Evolutionary conservation across 2,888 invertebrate species (phyloP), one percentile per base, ranked within the genome.

Genomic region (Thymelicus lineola): DNA sequence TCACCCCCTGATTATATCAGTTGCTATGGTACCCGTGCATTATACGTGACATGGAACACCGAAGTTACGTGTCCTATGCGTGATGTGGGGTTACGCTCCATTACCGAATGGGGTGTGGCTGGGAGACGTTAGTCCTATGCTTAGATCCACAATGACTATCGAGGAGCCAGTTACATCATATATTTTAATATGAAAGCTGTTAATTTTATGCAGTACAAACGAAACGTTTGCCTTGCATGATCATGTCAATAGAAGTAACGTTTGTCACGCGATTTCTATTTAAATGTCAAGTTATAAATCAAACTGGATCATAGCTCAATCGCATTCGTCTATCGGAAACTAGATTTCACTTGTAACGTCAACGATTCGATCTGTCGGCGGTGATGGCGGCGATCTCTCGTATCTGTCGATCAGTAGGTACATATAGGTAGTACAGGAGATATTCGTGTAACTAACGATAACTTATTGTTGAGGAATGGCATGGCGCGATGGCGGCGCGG

Each of bases 251-350:
- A 55, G 55, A 55, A 14, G 48, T 50, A 17, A 7, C 55, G 28
- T 28, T 28, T 14, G 55, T 55, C 55, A 55, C 55, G 55, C 28
- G 55, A 55, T 55, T 55, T 55, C 20, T 55, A 55, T 55, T 28
- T 28, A 55, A 28, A 55, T 20, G 28, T 14, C 28, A 55, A 14
- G 28, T 28, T 14, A 28, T 28, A 55, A 55, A 55, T 55, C 55
- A 55, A 55, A 14, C 14, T 28, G 6, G 28, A 28, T 55, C 55
- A 28, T 28, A 55, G 55, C 55, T 20, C 14, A 55, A 14, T 55
- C 28, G 12, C 55, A 28, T n/a, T 55, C 28, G 4, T 28, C 55
- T 1, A 55, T 55, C 55, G 55, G 55, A 12, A 28, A 55, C 55
- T 28, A 55, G 48, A 28, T 55, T 55, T 55, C 55, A 55, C 55